Percentiles rank a stretch among this genome's conserved stretches.
phyloP scores from a whole-genome alignment of 2,888 invertebrate genomes.

The Scaptomyza reducta region DNA sequence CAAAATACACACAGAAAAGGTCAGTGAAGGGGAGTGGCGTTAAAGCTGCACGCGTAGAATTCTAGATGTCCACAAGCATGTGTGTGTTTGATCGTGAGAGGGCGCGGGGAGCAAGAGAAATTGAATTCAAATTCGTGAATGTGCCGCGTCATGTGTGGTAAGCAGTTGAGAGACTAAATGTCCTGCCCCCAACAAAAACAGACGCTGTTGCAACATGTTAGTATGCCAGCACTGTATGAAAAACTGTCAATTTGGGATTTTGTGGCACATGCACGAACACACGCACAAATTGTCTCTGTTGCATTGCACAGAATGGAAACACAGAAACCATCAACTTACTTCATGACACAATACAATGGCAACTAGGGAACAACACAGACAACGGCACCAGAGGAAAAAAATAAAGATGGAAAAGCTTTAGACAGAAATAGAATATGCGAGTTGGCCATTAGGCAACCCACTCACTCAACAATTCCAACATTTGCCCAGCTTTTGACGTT shows the following conservation, averaged over 20 bases:
- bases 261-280: conserved; percentile 28
- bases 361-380: conserved; percentile 36
- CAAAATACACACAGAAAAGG: conserved; percentile 60
- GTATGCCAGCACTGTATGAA: conserved; percentile 17
- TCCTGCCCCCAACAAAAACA: conserved; percentile 19
- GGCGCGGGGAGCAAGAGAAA: conserved; percentile 57
- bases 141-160: conserved; percentile 60
- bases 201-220: not conserved
- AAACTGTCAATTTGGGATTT: conserved; percentile 32
- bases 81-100: conserved; percentile 2
- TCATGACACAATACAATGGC: conserved; percentile 42
- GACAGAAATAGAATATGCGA: conserved; percentile 16
- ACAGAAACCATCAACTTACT: conserved; percentile 46
- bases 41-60: conserved; percentile 6
- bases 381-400: not conserved
- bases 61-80: conserved; percentile 8
- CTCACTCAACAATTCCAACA: conserved; percentile 41
- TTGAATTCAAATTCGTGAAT: conserved; percentile 72
- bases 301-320: conserved; percentile 17
- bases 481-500: conserved; percentile 20
- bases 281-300: conserved; percentile 32
- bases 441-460: conserved; percentile 33
- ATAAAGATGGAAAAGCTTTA: not conserved
- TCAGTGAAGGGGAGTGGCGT: conserved; percentile 39
- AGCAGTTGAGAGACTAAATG: conserved; percentile 43